phyloP scores from a whole-genome alignment of 1,140 invertebrate species.

The Drosophila lowei region DNA sequence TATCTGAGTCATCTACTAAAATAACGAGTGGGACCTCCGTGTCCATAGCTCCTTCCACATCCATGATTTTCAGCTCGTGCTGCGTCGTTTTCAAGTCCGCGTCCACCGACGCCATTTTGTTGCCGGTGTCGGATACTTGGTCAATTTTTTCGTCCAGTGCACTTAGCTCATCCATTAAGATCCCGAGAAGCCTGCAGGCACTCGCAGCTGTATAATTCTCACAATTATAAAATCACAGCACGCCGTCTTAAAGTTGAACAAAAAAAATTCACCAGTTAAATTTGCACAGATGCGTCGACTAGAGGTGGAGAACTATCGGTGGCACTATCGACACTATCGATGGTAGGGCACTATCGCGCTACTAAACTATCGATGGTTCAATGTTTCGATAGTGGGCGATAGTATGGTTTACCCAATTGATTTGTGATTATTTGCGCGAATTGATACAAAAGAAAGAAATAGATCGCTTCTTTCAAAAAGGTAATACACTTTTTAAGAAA shows the following conservation, averaged over 20 bases:
- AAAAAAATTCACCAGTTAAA: not conserved
- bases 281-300: slow-evolving; percentile 1
- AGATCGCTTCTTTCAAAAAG: too few relatives aligned
- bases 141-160: not conserved
- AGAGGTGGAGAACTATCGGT: too few relatives aligned
- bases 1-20: slow-evolving; percentile 34
- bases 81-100: slow-evolving; percentile 2
- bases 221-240: slow-evolving; percentile 14
- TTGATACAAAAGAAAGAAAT: too few relatives aligned
- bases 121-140: slow-evolving; percentile 19
- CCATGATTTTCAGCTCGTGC: slow-evolving; percentile 66
- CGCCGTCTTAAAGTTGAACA: not conserved
- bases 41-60: slow-evolving; percentile 51
- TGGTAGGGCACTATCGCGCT: too few relatives aligned
- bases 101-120: slow-evolving; percentile 69
- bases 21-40: slow-evolving; percentile 20
- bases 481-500: too few relatives aligned
- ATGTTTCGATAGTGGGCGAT: too few relatives aligned
- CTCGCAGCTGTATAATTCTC: not conserved
- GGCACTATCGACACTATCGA: too few relatives aligned
- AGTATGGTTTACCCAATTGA: too few relatives aligned
- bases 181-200: slow-evolving; percentile 1
- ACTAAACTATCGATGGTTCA: too few relatives aligned
- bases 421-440: too few relatives aligned
- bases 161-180: slow-evolving; percentile 11